Evolutionary conservation across 2,797 vertebrate genomes (phyloP).

Genomic region (Arvicola amphibius): DNA sequence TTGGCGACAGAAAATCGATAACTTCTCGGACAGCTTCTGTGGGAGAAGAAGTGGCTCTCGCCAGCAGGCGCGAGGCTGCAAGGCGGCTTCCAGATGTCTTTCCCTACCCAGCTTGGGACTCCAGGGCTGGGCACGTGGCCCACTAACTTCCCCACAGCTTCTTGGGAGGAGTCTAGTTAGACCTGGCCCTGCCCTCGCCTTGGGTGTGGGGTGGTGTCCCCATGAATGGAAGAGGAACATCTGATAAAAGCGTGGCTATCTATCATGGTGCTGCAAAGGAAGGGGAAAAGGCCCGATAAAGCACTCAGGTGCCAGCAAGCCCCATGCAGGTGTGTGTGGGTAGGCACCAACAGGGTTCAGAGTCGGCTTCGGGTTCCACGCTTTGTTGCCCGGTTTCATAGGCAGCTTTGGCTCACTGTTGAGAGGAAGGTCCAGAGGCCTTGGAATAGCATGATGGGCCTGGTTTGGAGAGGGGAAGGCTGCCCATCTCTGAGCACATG

Average conservation of each 20-base stretch:
- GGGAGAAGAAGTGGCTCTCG: background rate
- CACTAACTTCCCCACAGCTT: background rate
- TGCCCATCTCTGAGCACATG: background rate
- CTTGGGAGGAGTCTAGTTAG: background rate
- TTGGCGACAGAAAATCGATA: background rate
- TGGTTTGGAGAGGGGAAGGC: too few relatives aligned
- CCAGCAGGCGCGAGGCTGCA: background rate
- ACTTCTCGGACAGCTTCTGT: background rate
- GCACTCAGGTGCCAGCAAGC: background rate
- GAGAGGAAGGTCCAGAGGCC: background rate
- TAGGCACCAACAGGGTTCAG: background rate
- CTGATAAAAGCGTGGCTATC: background rate
- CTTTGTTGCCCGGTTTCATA: too few relatives aligned
- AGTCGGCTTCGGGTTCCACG: too few relatives aligned
- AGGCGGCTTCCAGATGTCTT: too few relatives aligned
- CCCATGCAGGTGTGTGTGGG: background rate
- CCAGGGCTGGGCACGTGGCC: background rate
- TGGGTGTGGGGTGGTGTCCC: background rate
- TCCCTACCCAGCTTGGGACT: background rate
- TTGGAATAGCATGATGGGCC: too few relatives aligned
- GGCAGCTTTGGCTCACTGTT: background rate
- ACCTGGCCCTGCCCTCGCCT: too few relatives aligned
- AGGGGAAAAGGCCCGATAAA: background rate
- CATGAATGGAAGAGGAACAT: background rate
- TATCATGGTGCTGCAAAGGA: background rate